Conservation (phyloP, 2,113 vertebrate species). For the Glareola pratincola region DNA sequence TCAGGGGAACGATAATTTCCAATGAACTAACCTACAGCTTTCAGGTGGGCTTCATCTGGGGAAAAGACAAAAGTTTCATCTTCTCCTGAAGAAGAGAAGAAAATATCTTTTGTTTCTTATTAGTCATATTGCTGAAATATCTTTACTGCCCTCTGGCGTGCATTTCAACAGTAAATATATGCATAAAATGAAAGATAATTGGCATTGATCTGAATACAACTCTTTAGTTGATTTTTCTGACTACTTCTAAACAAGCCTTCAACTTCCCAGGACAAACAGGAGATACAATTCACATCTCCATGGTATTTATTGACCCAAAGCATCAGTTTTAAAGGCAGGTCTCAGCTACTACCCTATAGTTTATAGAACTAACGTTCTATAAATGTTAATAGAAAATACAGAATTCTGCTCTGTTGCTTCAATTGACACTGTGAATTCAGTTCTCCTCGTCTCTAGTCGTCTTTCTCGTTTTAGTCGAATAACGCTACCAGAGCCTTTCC, state of each 20-base stretch:
- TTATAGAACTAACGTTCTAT: neutral
- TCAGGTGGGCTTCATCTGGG: neutral
- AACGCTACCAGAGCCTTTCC: neutral
- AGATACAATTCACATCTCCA: neutral
- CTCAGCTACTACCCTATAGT: neutral
- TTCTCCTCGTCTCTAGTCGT: neutral
- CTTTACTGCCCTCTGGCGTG: constrained; percentile 55
- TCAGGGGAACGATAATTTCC: neutral
- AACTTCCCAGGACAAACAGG: neutral
- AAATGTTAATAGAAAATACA: neutral
- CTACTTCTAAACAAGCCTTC: neutral
- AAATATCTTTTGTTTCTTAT: neutral
- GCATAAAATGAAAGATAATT: neutral
- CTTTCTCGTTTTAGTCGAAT: neutral
- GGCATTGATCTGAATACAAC: neutral
- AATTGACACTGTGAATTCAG: neutral
- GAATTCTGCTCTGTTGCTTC: neutral
- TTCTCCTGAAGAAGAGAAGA: neutral
- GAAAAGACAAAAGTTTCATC: neutral
- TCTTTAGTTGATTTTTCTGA: neutral
- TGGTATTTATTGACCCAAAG: neutral
- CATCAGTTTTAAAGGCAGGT: neutral
- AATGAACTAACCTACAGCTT: neutral
- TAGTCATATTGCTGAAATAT: neutral
- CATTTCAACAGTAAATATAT: neutral